Evolutionary conservation across 2,888 invertebrate species (phyloP).

Genomic region (Acanthacorydalis orientalis): DNA sequence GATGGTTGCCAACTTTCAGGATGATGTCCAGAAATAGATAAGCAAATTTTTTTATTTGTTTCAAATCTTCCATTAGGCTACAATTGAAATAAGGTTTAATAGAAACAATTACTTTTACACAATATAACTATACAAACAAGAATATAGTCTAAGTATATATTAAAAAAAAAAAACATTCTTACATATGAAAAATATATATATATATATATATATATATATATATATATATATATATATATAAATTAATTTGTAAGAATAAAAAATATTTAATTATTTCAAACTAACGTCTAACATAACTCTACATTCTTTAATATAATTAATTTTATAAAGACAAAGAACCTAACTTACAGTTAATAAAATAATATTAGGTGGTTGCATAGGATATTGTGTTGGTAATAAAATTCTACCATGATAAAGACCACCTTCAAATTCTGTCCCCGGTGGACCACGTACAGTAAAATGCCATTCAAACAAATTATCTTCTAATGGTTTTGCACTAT

Average conservation of each 20-base stretch:
- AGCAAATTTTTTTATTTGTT: conserved; percentile 82
- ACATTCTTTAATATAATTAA: too few species aligned
- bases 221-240: too few species aligned
- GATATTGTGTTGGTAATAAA: conserved; percentile 81
- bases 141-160: too few species aligned
- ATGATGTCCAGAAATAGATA: conserved; percentile 89
- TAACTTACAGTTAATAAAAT: conserved; percentile 66
- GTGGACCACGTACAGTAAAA: conserved; percentile 83
- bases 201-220: too few species aligned
- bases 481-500: conserved; percentile 75
- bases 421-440: conserved; percentile 73
- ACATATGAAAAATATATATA: too few species aligned
- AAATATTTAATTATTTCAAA: background rate
- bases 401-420: conserved; percentile 89
- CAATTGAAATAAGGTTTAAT: conserved; percentile 6
- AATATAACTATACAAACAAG: too few species aligned
- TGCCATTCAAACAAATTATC: conserved; percentile 98
- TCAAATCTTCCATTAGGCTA: conserved; percentile 90
- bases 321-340: background rate
- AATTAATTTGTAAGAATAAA: too few species aligned
- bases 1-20: conserved; percentile 98
- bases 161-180: too few species aligned
- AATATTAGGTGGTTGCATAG: conserved; percentile 94
- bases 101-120: too few species aligned
- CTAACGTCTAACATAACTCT: background rate